Conservation (phyloP, 1,140 invertebrate species). For the Pseudomyrmex dendroicus region DNA sequence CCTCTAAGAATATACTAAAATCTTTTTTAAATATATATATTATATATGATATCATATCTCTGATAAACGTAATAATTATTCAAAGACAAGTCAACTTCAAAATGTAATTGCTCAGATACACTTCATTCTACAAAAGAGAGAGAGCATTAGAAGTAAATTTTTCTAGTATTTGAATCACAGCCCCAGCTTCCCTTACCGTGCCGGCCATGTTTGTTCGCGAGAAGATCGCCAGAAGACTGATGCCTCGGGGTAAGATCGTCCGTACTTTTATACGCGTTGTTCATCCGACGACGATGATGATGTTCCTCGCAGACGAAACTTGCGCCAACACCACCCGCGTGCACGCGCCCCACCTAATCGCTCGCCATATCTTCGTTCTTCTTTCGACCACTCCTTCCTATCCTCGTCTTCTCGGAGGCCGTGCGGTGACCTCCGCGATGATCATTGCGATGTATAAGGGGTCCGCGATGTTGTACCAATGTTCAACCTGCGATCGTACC, state of each 20-base stretch:
- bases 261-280: slow-evolving; percentile 82
- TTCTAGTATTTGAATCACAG: not conserved
- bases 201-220: slow-evolving; percentile 80
- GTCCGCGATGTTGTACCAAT: slow-evolving; percentile 69
- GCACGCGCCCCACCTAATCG: slow-evolving; percentile 55
- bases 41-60: no score
- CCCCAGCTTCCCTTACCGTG: slow-evolving; percentile 75
- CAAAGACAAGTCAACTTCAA: not conserved
- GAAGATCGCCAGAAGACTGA: slow-evolving; percentile 81
- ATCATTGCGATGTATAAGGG: slow-evolving; percentile 74
- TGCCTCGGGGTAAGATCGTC: slow-evolving; percentile 78
- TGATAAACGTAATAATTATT: no score
- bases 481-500: slow-evolving; percentile 25
- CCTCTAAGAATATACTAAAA: no score
- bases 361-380: slow-evolving; percentile 10
- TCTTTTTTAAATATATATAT: no score
- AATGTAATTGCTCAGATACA: not conserved
- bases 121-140: not conserved
- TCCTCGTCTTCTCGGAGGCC: slow-evolving; percentile 13
- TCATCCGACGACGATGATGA: slow-evolving; percentile 67
- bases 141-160: not conserved
- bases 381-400: slow-evolving; percentile 19
- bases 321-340: slow-evolving; percentile 37
- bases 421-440: slow-evolving; percentile 79
- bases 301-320: slow-evolving; percentile 72